Conservation (phyloP, 2,888 invertebrate genomes). For the Lacanobia oleracea region DNA sequence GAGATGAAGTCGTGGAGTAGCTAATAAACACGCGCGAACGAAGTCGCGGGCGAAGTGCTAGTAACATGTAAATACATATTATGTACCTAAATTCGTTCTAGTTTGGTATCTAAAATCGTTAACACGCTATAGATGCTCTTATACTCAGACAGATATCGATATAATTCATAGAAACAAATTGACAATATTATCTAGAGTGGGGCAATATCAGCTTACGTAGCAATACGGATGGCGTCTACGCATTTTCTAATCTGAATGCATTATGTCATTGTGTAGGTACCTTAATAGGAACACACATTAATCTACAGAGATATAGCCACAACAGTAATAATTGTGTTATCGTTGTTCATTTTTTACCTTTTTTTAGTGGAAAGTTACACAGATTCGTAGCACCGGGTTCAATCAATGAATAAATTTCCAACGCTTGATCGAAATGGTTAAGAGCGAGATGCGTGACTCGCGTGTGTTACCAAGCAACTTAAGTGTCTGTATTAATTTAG, state of each 20-base stretch:
- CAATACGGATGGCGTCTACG: not conserved
- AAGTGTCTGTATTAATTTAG: not conserved
- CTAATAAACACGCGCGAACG: too few relatives aligned
- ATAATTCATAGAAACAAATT: constrained; percentile 6
- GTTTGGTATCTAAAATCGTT: constrained; percentile 19
- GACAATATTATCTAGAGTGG: constrained; percentile 25
- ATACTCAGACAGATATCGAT: constrained; percentile 24
- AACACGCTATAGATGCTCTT: constrained; percentile 25
- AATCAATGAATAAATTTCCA: constrained; percentile 6
- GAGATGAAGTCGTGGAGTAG: too few relatives aligned
- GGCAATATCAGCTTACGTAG: not conserved
- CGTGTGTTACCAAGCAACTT: not conserved
- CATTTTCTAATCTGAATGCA: constrained; percentile 21
- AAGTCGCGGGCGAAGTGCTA: too few relatives aligned
- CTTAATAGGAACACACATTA: constrained; percentile 7
- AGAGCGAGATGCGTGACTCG: not conserved
- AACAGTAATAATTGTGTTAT: constrained; percentile 8
- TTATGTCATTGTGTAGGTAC: not conserved
- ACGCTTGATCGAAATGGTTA: not conserved
- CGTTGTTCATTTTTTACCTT: constrained; percentile 10
- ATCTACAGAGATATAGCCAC: not conserved
- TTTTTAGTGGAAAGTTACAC: not conserved
- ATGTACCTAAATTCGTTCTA: constrained; percentile 12
- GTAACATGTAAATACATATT: constrained; percentile 3
- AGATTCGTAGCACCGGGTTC: not conserved